Evolutionary conservation across 2,888 invertebrate species (phyloP).

Genomic region (Apodemia duryi): DNA sequence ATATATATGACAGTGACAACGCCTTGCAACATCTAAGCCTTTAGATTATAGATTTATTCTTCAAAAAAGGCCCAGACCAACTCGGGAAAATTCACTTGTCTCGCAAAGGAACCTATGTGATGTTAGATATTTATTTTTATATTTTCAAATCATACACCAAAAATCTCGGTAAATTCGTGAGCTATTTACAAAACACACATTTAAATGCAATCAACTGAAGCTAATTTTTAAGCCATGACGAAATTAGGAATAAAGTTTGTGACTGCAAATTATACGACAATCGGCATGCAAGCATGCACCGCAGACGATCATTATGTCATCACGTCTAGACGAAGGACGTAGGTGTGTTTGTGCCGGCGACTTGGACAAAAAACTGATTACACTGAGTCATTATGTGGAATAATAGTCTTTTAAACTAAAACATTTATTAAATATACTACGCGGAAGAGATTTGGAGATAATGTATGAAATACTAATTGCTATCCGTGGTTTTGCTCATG

Average conservation of each 20-base stretch:
- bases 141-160: too few relatives aligned
- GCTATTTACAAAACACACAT: conserved; percentile 9
- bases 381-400: conserved; percentile 11
- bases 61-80: too few relatives aligned
- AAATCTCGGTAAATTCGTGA: not conserved
- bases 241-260: conserved; percentile 7
- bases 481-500: not conserved
- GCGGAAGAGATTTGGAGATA: conserved; percentile 4
- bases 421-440: not conserved
- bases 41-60: too few relatives aligned
- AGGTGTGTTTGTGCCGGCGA: conserved; percentile 11
- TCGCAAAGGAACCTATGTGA: too few relatives aligned
- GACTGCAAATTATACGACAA: conserved; percentile 14
- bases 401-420: conserved; percentile 2
- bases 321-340: conserved; percentile 41
- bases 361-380: conserved; percentile 13
- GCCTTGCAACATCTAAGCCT: too few relatives aligned
- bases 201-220: conserved; percentile 9
- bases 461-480: not conserved
- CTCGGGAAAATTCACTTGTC: too few relatives aligned
- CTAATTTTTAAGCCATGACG: conserved; percentile 13
- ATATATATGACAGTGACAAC: too few relatives aligned
- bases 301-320: conserved; percentile 23
- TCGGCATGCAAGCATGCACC: conserved; percentile 19
- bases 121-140: too few relatives aligned